Percentiles rank a stretch among this genome's conserved stretches.
Conservation (phyloP, 2,113 vertebrate species). For the Psettodes erumei region DNA sequence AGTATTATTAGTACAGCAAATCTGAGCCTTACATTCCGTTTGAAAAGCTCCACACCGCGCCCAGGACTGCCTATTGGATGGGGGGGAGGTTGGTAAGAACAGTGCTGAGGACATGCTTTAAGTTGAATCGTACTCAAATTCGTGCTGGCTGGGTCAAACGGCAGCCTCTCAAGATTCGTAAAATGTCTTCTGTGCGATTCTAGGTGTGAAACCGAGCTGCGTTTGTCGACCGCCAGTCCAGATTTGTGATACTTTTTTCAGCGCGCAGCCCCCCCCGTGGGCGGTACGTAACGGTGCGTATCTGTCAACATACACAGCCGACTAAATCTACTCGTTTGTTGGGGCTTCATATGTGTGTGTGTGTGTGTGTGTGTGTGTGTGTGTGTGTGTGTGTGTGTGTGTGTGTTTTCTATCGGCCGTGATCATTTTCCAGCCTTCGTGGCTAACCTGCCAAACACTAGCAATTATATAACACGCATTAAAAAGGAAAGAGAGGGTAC, state of each 20-base stretch:
- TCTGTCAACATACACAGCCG: constrained; percentile 22
- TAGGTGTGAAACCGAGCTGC: constrained; percentile 4
- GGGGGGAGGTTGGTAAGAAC: not conserved
- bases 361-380: no score
- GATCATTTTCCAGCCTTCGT: not conserved
- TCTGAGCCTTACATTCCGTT: not conserved
- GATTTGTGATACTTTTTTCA: not conserved
- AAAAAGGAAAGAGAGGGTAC: accelerated
- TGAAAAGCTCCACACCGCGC: not conserved
- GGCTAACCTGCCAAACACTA: constrained; percentile 11
- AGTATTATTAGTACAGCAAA: not conserved
- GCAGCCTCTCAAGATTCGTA: not conserved
- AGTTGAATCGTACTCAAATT: not conserved
- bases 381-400: no score
- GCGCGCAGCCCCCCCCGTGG: not conserved
- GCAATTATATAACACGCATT: constrained; percentile 39
- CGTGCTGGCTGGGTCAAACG: not conserved
- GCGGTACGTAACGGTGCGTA: constrained; percentile 2
- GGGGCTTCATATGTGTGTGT: not conserved
- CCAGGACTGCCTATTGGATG: not conserved
- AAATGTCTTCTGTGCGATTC: constrained; percentile 17
- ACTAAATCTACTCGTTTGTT: no score
- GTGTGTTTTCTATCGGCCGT: not conserved
- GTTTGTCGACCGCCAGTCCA: not conserved
- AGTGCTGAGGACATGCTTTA: not conserved